Evolutionary conservation across 2,797 vertebrate genomes (phyloP).

Genomic region (Coregonus sp.): DNA sequence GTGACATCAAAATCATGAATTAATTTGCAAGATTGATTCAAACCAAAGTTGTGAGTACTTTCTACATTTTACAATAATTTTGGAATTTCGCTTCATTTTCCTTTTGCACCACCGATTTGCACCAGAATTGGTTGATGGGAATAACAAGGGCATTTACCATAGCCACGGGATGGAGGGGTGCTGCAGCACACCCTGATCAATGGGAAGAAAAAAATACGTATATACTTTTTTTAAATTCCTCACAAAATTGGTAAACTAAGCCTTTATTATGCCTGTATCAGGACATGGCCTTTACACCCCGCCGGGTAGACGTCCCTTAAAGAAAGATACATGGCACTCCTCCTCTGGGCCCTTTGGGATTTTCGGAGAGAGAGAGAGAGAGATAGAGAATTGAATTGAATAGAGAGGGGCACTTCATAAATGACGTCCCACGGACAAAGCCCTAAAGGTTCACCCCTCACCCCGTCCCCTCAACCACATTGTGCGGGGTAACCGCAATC

Average conservation of each 20-base stretch:
- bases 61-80: conserved; percentile 32
- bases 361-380: background rate
- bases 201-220: no score
- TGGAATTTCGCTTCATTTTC: conserved; percentile 38
- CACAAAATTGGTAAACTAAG: no score
- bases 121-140: conserved; percentile 40
- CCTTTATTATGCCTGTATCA: no score
- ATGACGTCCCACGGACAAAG: conserved; percentile 24
- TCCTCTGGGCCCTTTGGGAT: conserved; percentile 36
- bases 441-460: background rate
- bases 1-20: conserved; percentile 11
- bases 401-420: conserved; percentile 6
- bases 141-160: conserved; percentile 64
- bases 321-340: conserved; percentile 64
- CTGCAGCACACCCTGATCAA: no score
- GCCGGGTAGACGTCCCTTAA: conserved; percentile 23
- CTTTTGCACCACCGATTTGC: conserved; percentile 45
- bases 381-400: background rate
- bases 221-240: no score
- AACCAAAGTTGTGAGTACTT: conserved; percentile 13
- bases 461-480: background rate
- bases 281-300: no score
- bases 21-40: conserved; percentile 11
- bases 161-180: no score
- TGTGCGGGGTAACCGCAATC: conserved; percentile 12